Base-by-base conservation (phyloP, 1,140 invertebrate species). In the Goniozus legneri region DNA sequence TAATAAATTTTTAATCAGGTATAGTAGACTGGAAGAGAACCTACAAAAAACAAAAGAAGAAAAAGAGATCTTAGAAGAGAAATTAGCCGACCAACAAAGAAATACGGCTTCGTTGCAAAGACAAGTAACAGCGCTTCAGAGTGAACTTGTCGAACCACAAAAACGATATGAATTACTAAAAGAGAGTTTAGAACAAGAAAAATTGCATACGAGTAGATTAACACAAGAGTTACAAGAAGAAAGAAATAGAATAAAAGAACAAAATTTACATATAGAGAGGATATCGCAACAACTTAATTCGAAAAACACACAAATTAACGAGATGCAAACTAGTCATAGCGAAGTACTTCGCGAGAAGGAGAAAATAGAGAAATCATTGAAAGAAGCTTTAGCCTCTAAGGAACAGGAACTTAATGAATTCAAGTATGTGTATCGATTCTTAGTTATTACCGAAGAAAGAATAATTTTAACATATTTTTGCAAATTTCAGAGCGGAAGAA, bases 111-210 rank as follows among this genome's bases (percentile, higher is more conserved):
- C 57, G 22, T 51, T 74, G 12, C 64, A 70, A 24, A 52, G 63
- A 14, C 67, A 70, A 31, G 22, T 64, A 8, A 30, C 45, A 0
- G 19, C 40, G 0, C 48, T 69, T 35, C 56, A 72, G 33, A 55
- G 50, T 2, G 71, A 72, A 51, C 47, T 71, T 0, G 56, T 71
- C 18, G 71, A 74, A 24, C 71, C 71, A 2, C 67, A 71, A 35
- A 62, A 66, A 36, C 59, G 60, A 8, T 65, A 67, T n/a, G 58
- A 65, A 37, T 47, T 65, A 19, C 33, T 72, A 2, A 67, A 66
- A 22, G 57, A 69, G n/a, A 67, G 72, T 40, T 41, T 74, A 37
- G 53, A 64, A 12, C 46, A 65, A 12, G 71, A 72, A 32, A 60
- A 41, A 43, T 51, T 65, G 42, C 63, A 59, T 38, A 40, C 33